A percentile compares a stretch with the other conserved stretches of the same genome.
phyloP scores from a whole-genome alignment of 2,888 invertebrate species.

The Cetonia aurata region DNA sequence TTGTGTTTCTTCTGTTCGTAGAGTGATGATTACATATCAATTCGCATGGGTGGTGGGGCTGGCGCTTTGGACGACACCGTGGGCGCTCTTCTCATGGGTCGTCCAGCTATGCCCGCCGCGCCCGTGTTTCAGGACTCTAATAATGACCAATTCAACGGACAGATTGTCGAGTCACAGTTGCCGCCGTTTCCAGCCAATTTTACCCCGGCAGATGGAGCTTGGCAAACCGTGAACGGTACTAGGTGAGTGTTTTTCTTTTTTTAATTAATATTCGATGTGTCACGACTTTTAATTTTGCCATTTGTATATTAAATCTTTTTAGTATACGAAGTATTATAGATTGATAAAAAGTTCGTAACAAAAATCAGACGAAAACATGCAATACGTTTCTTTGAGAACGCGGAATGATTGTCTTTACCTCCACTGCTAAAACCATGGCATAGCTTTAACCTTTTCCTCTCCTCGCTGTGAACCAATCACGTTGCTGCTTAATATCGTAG shows the following conservation, averaged over 20 bases:
- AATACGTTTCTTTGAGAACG: too few species aligned
- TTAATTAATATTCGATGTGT: too few species aligned
- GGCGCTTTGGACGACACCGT: slow-evolving; percentile 64
- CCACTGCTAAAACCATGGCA: too few species aligned
- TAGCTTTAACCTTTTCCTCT: too few species aligned
- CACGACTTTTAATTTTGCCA: too few species aligned
- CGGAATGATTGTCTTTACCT: too few species aligned
- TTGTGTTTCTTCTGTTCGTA: slow-evolving; percentile 54
- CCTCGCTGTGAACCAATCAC: too few species aligned
- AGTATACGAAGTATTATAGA: too few species aligned
- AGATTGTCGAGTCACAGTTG: slow-evolving; percentile 64
- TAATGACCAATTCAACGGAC: slow-evolving; percentile 50
- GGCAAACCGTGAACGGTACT: slow-evolving; percentile 83
- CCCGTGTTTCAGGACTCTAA: slow-evolving; percentile 54
- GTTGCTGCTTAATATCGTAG: too few species aligned
- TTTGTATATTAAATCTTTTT: too few species aligned
- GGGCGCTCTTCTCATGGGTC: slow-evolving; percentile 62
- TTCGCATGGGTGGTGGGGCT: slow-evolving; percentile 66
- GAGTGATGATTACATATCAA: slow-evolving; percentile 69
- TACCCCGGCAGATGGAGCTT: slow-evolving; percentile 79
- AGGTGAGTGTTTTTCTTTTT: slow-evolving; percentile 68
- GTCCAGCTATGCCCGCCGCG: slow-evolving; percentile 48
- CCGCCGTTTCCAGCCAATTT: slow-evolving; percentile 76
- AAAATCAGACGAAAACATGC: too few species aligned
- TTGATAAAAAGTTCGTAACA: too few species aligned